Evolutionary conservation across 2,113 vertebrate species (phyloP), one percentile per base, ranked within the genome.

Genomic region (Microtus ochrogaster): DNA sequence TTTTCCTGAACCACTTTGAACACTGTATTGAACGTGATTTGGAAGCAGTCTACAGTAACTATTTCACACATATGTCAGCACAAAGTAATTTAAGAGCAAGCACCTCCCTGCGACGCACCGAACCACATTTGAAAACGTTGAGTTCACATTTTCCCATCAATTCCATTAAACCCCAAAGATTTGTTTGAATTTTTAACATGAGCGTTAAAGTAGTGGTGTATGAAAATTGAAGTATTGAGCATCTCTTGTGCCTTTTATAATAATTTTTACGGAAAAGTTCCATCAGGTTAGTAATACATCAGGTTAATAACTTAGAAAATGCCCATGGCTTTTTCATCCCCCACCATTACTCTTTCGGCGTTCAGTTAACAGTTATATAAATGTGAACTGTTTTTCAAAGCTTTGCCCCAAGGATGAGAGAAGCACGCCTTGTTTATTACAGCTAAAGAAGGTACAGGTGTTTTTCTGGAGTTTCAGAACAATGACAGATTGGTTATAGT

Each of bases 121-220:
- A 92, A 77, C 19, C 30, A n/a, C 68, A 68, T 82, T 89, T 96
- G 52, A 74, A 93, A 94, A 41, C 81, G 2, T 78, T 61, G 3
- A 7, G 5, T 89, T 47, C 39, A 70, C 44, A 21, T 86, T 85
- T 94, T 58, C 14, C 47, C 30, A 77, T 33, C 72, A 76, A 58
- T 77, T 72, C 9, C 19, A 73, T 72, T 91, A 66, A 24, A n/a
- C 22, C 81, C n/a, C 33, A 66, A 93, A n/a, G 10, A 7, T 79
- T 87, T 58, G 83, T 68, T 52, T 73, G 30, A 91, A 91, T 86
- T 93, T 91, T 92, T 86, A 96, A 63, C 61, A 65, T 84, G 39
- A 0, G 84, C 79, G 86, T 17, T 47, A 55, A 39, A 12, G 88
- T 82, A 13, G 6, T 72, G 19, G 19, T 65, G 3, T 52, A 28